phyloP scores from a whole-genome alignment of 2,113 vertebrate genomes.

The Callorhinus ursinus region DNA sequence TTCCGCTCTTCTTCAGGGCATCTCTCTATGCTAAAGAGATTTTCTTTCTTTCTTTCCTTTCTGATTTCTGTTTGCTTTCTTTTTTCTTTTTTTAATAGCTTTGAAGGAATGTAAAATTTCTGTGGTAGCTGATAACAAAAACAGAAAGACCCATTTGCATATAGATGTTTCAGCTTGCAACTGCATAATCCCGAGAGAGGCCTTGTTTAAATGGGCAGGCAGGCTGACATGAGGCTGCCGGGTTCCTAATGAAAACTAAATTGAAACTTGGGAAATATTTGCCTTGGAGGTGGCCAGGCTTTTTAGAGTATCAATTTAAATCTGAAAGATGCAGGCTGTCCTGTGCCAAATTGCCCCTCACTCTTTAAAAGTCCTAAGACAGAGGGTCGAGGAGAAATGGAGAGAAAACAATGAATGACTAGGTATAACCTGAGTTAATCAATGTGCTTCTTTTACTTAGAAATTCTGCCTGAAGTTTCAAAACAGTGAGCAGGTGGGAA shows the following conservation, averaged over 20 bases:
- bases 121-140: constrained; percentile 85
- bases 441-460: constrained; percentile 73
- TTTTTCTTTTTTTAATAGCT: constrained; percentile 33
- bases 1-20: constrained; percentile 71
- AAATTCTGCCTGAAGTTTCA: constrained; percentile 66
- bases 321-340: constrained; percentile 73
- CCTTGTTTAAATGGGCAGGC: constrained; percentile 85
- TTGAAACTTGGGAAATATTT: constrained; percentile 85
- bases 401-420: constrained; percentile 64
- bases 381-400: constrained; percentile 5
- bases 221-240: constrained; percentile 81
- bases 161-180: constrained; percentile 86
- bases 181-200: constrained; percentile 84
- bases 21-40: constrained; percentile 69
- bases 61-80: constrained; percentile 7
- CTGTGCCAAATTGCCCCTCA: constrained; percentile 50
- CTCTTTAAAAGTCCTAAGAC: constrained; percentile 68
- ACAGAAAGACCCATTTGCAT: constrained; percentile 86
- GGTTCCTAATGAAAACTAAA: constrained; percentile 87
- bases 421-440: constrained; percentile 70
- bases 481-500: constrained; percentile 48
- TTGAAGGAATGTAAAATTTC: constrained; percentile 85
- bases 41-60: constrained; percentile 2
- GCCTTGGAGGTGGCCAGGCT: constrained; percentile 70
- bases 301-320: constrained; percentile 82